Evolutionary conservation across 2,797 vertebrate species (phyloP).

Genomic region (Crocidura indochinensis): DNA sequence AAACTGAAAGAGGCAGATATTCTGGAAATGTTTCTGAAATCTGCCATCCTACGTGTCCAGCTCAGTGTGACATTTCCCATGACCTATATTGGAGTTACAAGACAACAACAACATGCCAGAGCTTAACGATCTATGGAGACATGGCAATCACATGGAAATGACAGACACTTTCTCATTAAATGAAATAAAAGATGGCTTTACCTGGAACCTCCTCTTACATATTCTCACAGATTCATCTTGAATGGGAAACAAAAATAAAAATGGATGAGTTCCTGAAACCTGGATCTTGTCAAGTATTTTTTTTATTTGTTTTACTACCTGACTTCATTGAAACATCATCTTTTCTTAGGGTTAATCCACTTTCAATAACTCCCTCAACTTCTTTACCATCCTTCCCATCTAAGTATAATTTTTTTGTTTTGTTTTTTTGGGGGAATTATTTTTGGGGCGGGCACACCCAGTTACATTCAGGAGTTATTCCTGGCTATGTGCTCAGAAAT

Average conservation of each 20-base stretch:
- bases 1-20: slow-evolving; percentile 35
- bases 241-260: background rate
- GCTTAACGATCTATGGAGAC: no score
- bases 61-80: background rate
- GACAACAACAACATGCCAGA: no score
- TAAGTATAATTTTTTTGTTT: no score
- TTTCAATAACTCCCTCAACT: background rate
- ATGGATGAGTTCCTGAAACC: background rate
- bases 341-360: background rate
- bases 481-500: no score
- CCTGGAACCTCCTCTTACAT: background rate
- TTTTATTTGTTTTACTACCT: no score
- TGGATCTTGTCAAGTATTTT: background rate
- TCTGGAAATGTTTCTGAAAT: background rate
- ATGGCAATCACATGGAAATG: background rate
- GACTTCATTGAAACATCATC: background rate
- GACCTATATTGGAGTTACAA: no score
- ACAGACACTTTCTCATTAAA: background rate
- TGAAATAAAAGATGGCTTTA: slow-evolving; percentile 2
- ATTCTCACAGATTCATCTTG: background rate
- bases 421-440: no score
- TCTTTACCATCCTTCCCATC: background rate
- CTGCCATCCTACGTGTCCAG: slow-evolving; percentile 46
- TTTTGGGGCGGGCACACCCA: no score
- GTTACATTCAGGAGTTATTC: no score